These are phyloP conservation scores for Glyphotaelius pellucidus DNA, from an alignment of 2,888 invertebrate species.

Conservation along the genomic window DNA sequence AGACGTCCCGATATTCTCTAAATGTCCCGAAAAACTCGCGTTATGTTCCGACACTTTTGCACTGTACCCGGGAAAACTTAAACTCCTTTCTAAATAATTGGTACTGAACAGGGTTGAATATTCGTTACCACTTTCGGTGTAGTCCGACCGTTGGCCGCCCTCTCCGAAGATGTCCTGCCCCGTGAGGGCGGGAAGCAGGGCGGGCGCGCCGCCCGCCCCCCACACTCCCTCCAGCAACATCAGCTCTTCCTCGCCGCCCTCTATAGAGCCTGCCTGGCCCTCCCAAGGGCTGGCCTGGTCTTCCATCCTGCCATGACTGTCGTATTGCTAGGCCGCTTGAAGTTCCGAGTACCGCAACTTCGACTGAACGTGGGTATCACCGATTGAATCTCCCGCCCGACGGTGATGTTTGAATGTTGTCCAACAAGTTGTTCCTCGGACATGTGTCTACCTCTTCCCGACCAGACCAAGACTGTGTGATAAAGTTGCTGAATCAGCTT, in stretches of 20 bases:
- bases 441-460: neutral
- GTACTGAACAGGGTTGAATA: conserved; percentile 19
- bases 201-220: conserved; percentile 57
- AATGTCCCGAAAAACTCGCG: neutral
- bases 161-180: conserved; percentile 50
- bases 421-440: neutral
- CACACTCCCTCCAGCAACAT: conserved; percentile 64
- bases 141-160: conserved; percentile 26
- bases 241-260: conserved; percentile 57
- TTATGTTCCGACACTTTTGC: neutral
- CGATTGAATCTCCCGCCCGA: conserved; percentile 3
- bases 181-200: conserved; percentile 53
- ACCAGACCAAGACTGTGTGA: neutral
- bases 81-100: conserved; percentile 2
- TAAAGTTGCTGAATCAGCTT: neutral
- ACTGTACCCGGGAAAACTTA: neutral
- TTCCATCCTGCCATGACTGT: conserved; percentile 65
- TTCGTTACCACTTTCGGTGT: conserved; percentile 11
- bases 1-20: neutral
- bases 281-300: conserved; percentile 54
- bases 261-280: conserved; percentile 58
- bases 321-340: neutral
- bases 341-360: neutral
- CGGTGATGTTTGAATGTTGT: neutral
- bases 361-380: neutral